phyloP scores from a whole-genome alignment of 2,113 vertebrate genomes.

The Cervus canadensis region DNA sequence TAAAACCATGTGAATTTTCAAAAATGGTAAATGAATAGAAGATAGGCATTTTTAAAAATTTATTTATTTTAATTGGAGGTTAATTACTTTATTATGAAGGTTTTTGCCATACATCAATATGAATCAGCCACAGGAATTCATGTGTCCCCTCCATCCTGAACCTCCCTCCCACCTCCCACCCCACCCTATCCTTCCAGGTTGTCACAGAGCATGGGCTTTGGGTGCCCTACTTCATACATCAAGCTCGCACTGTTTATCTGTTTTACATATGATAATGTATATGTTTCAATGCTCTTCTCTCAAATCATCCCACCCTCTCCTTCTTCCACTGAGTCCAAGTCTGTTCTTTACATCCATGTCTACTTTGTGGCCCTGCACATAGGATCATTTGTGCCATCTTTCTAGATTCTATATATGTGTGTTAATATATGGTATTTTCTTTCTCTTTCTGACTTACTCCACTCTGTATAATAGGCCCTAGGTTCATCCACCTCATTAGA shows the following conservation, averaged over 20 bases:
- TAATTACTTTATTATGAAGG: not conserved
- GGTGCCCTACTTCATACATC: fast-evolving
- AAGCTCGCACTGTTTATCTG: not conserved
- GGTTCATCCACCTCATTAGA: not conserved
- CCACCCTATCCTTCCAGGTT: not conserved
- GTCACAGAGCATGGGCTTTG: not conserved
- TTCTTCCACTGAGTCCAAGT: not conserved
- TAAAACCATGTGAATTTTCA: not conserved
- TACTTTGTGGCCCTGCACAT: not conserved
- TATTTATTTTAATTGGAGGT: not conserved
- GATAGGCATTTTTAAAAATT: not conserved
- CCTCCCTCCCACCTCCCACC: not conserved
- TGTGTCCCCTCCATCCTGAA: not conserved
- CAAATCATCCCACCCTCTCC: not conserved
- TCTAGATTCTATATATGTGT: not conserved
- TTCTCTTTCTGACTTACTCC: not conserved
- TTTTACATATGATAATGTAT: not conserved
- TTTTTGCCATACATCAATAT: not conserved
- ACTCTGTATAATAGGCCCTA: not conserved
- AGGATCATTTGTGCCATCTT: not conserved
- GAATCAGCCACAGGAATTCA: not conserved
- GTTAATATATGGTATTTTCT: not conserved
- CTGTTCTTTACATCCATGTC: not conserved
- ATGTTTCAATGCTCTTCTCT: not conserved
- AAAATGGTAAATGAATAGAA: not conserved